phyloP scores from a whole-genome alignment of 2,113 vertebrate species.

The Pica pica region DNA sequence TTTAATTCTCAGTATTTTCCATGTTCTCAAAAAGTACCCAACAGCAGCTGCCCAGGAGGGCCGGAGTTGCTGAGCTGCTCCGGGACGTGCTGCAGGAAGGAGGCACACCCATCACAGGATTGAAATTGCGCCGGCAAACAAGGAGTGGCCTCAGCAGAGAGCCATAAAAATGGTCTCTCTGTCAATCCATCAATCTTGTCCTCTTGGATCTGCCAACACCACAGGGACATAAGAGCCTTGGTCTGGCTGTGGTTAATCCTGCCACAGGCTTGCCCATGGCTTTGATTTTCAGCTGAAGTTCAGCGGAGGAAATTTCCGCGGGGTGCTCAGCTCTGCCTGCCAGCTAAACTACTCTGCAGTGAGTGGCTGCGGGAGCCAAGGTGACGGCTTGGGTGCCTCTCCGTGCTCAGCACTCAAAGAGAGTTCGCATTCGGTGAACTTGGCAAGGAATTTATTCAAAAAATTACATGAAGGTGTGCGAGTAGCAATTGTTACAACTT shows the following conservation, averaged over 20 bases:
- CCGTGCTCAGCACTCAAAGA: not conserved
- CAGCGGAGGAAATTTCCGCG: rapidly evolving
- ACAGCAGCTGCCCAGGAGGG: not conserved
- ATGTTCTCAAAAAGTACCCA: not conserved
- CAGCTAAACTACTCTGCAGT: not conserved
- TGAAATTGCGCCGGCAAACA: not conserved
- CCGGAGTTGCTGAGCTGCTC: not conserved
- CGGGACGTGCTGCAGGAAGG: not conserved
- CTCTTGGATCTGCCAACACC: not conserved
- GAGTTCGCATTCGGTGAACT: not conserved
- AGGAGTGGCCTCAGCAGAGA: not conserved
- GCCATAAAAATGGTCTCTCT: not conserved
- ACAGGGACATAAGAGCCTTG: not conserved
- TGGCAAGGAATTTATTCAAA: not conserved
- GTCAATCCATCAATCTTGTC: not conserved
- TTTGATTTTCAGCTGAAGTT: not conserved
- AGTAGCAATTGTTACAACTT: not conserved
- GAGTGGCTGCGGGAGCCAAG: not conserved
- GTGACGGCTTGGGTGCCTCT: no score
- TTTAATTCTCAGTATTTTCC: not conserved
- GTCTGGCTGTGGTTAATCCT: not conserved
- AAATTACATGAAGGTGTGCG: not conserved
- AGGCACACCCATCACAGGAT: rapidly evolving
- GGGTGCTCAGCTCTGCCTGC: not conserved
- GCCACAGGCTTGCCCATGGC: not conserved